phyloP scores from a whole-genome alignment of 53 echinoderm and acorn worm species.

The Astropecten irregularis region DNA sequence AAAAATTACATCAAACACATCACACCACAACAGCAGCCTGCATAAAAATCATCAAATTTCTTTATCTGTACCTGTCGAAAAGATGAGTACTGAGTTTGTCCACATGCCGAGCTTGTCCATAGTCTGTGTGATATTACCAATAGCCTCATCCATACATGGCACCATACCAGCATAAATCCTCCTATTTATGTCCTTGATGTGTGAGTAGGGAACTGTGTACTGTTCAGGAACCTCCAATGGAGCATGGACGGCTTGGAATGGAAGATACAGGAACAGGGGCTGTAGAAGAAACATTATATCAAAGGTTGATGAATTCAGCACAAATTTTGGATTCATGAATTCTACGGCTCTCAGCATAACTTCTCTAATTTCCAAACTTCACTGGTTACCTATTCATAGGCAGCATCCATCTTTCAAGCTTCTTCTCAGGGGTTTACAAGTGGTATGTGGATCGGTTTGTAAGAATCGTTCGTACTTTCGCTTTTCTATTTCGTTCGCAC shows the following conservation, averaged over 20 bases:
- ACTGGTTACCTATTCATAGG: too few species aligned
- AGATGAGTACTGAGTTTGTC: slow-evolving; percentile 74
- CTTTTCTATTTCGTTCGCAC: too few species aligned
- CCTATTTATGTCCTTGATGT: slow-evolving; percentile 58
- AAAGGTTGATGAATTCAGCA: background rate
- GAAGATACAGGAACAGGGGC: slow-evolving; percentile 76
- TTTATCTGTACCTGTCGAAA: slow-evolving; percentile 70
- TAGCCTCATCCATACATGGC: slow-evolving; percentile 74
- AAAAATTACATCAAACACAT: too few species aligned
- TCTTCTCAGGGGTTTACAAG: too few species aligned
- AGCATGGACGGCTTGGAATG: slow-evolving; percentile 77
- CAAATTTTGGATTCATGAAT: background rate
- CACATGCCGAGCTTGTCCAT: slow-evolving; percentile 57
- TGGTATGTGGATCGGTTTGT: too few species aligned
- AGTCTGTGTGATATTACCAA: slow-evolving; percentile 67
- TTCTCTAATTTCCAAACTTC: too few species aligned
- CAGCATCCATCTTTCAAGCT: too few species aligned
- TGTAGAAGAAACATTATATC: background rate
- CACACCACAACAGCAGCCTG: too few species aligned
- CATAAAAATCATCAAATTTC: too few species aligned
- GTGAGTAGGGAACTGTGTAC: slow-evolving; percentile 50
- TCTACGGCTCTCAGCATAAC: background rate
- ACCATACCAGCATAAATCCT: slow-evolving; percentile 77
- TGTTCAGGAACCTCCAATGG: slow-evolving; percentile 71
- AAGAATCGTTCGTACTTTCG: too few species aligned